A percentile compares a stretch with the other conserved stretches of the same genome.
These are phyloP conservation scores for Gymnoscopelus braueri DNA, from an alignment of 2,797 vertebrate genomes.

Conservation along the genomic window DNA sequence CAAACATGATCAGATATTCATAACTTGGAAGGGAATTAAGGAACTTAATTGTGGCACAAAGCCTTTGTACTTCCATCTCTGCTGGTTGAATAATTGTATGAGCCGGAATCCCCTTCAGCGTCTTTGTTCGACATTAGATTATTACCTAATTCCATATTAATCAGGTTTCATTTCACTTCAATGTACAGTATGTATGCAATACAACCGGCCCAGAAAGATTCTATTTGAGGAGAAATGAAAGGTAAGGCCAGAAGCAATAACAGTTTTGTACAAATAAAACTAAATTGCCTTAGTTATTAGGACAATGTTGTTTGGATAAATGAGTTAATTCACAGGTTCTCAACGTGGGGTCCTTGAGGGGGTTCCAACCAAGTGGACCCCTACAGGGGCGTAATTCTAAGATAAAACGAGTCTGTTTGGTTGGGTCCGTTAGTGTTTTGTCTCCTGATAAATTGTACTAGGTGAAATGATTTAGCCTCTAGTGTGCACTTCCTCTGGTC, in stretches of 20 bases:
- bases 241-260: not conserved
- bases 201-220: constrained; percentile 24
- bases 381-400: too few relatives aligned
- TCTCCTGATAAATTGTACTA: not conserved
- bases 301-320: too few relatives aligned
- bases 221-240: constrained; percentile 1
- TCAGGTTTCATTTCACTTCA: constrained; percentile 46
- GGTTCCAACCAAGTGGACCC: too few relatives aligned
- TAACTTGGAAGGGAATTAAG: constrained; percentile 27
- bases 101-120: constrained; percentile 48
- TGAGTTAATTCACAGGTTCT: too few relatives aligned
- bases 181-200: constrained; percentile 24
- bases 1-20: constrained; percentile 51
- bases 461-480: not conserved
- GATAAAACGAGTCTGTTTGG: too few relatives aligned
- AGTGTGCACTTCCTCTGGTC: constrained; percentile 11
- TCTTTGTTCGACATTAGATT: constrained; percentile 56
- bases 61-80: constrained; percentile 56
- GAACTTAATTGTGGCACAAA: constrained; percentile 41
- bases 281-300: too few relatives aligned
- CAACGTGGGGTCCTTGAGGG: too few relatives aligned
- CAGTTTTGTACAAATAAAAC: not conserved
- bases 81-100: constrained; percentile 55
- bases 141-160: constrained; percentile 64
- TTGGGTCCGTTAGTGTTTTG: too few relatives aligned